Percentiles rank a stretch among this genome's conserved stretches.
Conservation (phyloP, 2,113 vertebrate species). For the Chloropsis hardwickii region DNA sequence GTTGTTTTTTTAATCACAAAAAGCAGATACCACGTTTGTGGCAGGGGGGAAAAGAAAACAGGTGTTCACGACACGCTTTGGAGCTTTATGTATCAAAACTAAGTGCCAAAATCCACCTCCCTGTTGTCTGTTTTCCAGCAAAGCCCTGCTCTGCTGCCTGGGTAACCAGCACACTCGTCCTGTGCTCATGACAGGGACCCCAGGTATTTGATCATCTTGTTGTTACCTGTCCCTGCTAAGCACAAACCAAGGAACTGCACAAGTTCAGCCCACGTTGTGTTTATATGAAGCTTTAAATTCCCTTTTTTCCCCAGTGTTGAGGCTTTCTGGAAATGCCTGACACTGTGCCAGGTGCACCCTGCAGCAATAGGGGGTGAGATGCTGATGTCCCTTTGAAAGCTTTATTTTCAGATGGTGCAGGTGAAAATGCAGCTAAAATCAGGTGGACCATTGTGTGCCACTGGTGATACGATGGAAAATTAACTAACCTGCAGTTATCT, state of each 20-base stretch:
- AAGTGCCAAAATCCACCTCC: not conserved
- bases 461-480: not conserved
- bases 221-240: not conserved
- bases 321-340: not conserved
- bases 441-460: not conserved
- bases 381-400: not conserved
- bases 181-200: not conserved
- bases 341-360: not conserved
- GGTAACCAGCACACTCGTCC: not conserved
- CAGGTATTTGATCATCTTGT: not conserved
- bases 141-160: not conserved
- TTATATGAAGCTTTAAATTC: not conserved
- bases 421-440: not conserved
- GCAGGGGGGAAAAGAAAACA: not conserved
- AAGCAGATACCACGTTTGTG: not conserved
- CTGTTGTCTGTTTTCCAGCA: not conserved
- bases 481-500: not conserved
- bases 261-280: not conserved
- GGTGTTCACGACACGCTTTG: not conserved
- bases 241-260: not conserved
- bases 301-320: rapidly evolving
- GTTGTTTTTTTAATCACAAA: not conserved
- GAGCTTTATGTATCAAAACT: not conserved
- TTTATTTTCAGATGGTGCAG: not conserved
- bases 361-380: not conserved